These are phyloP conservation scores for Subacronicta megacephala DNA, from an alignment of 2,888 invertebrate species.

Conservation along the genomic window DNA sequence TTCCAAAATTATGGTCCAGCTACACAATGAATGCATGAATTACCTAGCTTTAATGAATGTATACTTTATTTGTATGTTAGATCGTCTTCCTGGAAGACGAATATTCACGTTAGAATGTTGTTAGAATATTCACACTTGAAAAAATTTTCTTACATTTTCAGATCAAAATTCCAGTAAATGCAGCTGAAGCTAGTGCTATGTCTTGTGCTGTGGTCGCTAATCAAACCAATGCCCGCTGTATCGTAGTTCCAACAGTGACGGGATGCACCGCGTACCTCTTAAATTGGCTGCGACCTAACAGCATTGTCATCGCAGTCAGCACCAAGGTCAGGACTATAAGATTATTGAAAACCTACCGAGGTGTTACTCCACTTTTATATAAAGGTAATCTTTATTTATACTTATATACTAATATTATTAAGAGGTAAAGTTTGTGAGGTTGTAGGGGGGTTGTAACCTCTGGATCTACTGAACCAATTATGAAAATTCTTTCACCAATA, in stretches of 20 bases:
- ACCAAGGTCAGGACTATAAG: constrained; percentile 88
- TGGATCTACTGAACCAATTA: no score
- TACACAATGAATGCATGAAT: no score
- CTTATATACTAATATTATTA: no score
- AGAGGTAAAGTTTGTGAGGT: no score
- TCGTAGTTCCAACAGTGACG: constrained; percentile 91
- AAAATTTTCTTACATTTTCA: constrained; percentile 41
- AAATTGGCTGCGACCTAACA: constrained; percentile 90
- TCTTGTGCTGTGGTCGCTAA: constrained; percentile 70
- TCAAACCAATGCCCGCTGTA: constrained; percentile 78
- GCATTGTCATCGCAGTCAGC: constrained; percentile 91
- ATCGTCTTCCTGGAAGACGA: no score
- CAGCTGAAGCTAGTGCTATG: constrained; percentile 74
- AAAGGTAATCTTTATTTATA: constrained; percentile 63
- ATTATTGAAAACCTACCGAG: constrained; percentile 90
- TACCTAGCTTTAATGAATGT: no score
- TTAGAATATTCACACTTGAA: background rate
- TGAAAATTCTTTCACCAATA: no score
- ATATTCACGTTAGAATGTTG: no score
- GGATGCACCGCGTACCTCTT: constrained; percentile 90
- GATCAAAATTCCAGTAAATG: constrained; percentile 74
- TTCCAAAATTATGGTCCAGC: no score
- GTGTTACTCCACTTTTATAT: constrained; percentile 90
- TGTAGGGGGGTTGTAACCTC: no score
- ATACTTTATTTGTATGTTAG: no score